Conservation (phyloP, 2,797 vertebrate species). For the Sebastes iracundus region DNA sequence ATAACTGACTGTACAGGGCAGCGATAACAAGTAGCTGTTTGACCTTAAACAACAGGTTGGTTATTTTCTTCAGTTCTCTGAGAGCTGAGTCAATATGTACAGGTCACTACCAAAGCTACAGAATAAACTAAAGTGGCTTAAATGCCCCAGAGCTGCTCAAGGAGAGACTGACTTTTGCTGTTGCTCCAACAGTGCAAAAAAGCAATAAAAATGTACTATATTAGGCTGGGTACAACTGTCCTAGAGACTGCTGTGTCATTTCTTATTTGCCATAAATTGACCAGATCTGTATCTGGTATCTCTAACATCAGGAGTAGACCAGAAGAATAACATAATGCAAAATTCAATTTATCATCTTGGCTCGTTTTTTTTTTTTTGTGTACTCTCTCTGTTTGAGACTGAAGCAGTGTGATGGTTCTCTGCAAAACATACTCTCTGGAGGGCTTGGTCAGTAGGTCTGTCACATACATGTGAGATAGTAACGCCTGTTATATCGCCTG, state of each 20-base stretch:
- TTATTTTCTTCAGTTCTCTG: conserved; percentile 9
- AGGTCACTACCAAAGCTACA: conserved; percentile 5
- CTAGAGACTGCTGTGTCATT: not conserved
- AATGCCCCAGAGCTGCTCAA: conserved; percentile 23
- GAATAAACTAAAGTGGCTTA: conserved; percentile 6
- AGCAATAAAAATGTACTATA: conserved; percentile 17
- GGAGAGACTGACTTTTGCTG: conserved; percentile 11
- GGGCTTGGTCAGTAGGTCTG: conserved; percentile 8
- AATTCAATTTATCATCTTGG: not conserved
- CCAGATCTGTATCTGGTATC: conserved; percentile 1
- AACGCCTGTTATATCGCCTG: not conserved
- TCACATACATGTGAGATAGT: not conserved
- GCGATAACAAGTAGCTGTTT: conserved; percentile 19
- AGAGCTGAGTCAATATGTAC: conserved; percentile 39
- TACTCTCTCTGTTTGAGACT: not conserved
- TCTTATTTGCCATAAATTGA: conserved; percentile 4
- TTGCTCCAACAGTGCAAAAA: conserved; percentile 3
- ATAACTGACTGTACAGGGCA: not conserved
- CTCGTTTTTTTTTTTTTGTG: not conserved
- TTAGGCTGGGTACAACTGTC: not conserved
- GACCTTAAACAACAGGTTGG: conserved; percentile 21
- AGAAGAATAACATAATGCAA: not conserved
- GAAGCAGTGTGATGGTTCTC: not conserved
- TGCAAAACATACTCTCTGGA: not conserved
- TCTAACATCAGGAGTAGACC: not conserved